These are phyloP conservation scores for Villa cingulata DNA, from an alignment of 2,888 invertebrate genomes.

Conservation along the genomic window DNA sequence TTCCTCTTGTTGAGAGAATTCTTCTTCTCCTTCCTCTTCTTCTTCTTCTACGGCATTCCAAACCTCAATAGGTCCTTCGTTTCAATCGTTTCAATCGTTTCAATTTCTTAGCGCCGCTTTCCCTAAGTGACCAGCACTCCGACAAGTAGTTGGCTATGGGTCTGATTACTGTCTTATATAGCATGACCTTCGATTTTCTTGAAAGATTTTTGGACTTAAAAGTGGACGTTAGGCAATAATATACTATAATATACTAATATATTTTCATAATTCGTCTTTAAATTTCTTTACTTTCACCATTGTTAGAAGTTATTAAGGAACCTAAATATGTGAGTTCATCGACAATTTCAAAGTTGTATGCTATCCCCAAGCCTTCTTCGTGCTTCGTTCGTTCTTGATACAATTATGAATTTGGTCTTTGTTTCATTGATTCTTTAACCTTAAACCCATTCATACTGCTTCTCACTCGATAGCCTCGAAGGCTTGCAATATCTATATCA, in stretches of 20 bases:
- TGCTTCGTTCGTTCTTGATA: not conserved
- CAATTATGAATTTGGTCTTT: not conserved
- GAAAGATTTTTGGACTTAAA: not conserved
- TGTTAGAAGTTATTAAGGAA: not conserved
- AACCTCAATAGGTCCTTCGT: too few relatives aligned
- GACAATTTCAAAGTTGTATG: not conserved
- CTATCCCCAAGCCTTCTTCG: not conserved
- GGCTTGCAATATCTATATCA: not conserved
- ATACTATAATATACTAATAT: too few relatives aligned
- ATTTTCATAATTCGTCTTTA: too few relatives aligned
- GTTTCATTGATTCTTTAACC: not conserved
- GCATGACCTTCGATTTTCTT: too few relatives aligned
- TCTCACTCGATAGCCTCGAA: not conserved
- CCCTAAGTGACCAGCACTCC: not conserved
- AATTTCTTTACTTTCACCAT: not conserved
- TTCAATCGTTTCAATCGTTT: slow-evolving; percentile 30
- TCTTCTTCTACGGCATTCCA: too few relatives aligned
- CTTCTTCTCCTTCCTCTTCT: too few relatives aligned
- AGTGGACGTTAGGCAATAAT: not conserved
- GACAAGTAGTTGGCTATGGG: not conserved
- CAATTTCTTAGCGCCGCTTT: too few relatives aligned
- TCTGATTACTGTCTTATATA: not conserved
- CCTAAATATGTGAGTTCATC: not conserved
- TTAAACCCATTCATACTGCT: not conserved
- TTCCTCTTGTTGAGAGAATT: too few relatives aligned